Conservation (phyloP, 2,797 vertebrate species). For the Phoebastria nigripes region DNA sequence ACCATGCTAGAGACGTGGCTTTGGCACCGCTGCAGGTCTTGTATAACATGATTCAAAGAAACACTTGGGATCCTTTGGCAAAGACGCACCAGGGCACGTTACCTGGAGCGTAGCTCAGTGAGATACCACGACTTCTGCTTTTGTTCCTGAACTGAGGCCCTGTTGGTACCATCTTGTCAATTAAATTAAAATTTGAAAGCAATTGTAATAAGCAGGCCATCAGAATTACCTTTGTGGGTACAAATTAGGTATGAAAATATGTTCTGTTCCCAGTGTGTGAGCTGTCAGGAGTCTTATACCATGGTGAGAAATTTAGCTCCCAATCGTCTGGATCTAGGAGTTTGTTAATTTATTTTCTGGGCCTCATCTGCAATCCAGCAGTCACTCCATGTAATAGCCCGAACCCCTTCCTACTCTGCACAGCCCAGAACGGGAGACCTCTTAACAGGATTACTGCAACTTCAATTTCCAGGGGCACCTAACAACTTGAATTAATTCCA, state of each 20-base stretch:
- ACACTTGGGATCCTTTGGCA: background rate
- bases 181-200: background rate
- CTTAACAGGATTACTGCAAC: background rate
- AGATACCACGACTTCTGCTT: background rate
- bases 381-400: background rate
- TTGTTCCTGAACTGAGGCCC: background rate
- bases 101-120: background rate
- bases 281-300: background rate
- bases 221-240: background rate
- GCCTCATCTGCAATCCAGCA: background rate
- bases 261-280: background rate
- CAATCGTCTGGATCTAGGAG: background rate
- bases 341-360: background rate
- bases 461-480: background rate
- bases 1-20: background rate
- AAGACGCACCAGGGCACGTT: rapidly evolving
- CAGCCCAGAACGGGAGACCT: background rate
- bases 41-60: background rate
- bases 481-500: background rate
- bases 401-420: background rate
- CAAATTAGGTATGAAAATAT: background rate
- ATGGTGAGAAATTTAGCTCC: background rate
- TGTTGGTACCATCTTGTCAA: background rate
- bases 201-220: background rate
- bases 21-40: background rate